Conservation (phyloP, 2,113 vertebrate species). For the Polypterus bichir region DNA sequence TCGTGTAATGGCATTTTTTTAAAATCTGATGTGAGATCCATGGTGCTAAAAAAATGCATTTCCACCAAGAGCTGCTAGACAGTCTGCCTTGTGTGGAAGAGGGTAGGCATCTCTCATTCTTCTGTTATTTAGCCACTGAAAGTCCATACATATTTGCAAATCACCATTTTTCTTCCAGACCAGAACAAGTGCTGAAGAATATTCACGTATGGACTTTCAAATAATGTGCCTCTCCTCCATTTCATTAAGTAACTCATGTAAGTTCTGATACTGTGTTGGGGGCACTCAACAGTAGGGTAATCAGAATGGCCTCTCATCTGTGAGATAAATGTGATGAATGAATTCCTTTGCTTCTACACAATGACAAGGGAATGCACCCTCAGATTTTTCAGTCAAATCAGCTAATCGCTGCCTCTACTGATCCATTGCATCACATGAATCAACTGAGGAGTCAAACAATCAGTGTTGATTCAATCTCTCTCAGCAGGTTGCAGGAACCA, state of each 20-base stretch:
- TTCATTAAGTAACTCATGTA: no score
- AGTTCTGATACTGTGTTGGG: neutral
- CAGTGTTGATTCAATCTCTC: neutral
- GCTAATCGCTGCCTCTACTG: neutral
- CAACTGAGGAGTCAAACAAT: neutral
- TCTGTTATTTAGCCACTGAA: slow-evolving; percentile 3
- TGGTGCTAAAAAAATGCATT: no score
- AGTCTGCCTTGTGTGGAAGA: slow-evolving; percentile 10
- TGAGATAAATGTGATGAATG: neutral
- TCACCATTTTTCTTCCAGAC: slow-evolving; percentile 3
- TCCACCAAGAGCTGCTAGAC: neutral
- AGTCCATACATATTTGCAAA: slow-evolving; percentile 11
- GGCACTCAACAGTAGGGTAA: neutral
- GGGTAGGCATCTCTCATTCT: slow-evolving; percentile 11
- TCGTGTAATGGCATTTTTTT: no score
- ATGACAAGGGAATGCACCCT: neutral
- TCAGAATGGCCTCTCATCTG: neutral
- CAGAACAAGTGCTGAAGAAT: neutral
- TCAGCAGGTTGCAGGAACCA: neutral
- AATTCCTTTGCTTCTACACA: neutral
- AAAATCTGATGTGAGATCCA: no score
- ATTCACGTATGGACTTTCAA: no score
- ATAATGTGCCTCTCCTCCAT: no score
- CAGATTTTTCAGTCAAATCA: neutral
- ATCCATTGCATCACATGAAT: neutral